Percentiles rank a stretch among this genome's conserved stretches.
Conservation (phyloP, 2,113 vertebrate genomes). For the Dicerorhinus sumatrensis region DNA sequence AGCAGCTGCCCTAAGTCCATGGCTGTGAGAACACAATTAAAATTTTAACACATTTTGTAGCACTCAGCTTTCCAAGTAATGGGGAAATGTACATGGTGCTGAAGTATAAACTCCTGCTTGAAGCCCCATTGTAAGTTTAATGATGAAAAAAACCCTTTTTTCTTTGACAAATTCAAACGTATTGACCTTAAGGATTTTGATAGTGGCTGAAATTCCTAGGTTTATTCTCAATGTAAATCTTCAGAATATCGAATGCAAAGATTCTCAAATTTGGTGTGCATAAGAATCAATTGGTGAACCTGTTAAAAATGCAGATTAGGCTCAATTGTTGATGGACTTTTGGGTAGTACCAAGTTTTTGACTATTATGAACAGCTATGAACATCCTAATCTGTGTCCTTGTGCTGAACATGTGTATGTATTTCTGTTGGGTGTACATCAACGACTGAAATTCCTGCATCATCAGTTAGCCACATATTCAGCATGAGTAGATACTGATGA, state of each 20-base stretch:
- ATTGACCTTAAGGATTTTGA: not conserved
- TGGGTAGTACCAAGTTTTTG: not conserved
- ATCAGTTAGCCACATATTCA: not conserved
- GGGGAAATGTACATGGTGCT: not conserved
- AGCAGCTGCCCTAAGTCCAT: slow-evolving; percentile 50
- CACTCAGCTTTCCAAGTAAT: slow-evolving; percentile 54
- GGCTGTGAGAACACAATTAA: slow-evolving; percentile 64
- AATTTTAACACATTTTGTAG: slow-evolving; percentile 58
- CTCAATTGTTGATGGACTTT: not conserved
- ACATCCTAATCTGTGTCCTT: not conserved
- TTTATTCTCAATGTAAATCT: slow-evolving; percentile 68
- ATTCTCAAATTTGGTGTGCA: not conserved
- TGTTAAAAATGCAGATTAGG: slow-evolving; percentile 13
- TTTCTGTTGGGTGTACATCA: not conserved
- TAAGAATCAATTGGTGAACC: not conserved
- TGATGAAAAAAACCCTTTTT: slow-evolving; percentile 17
- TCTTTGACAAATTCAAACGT: slow-evolving; percentile 34
- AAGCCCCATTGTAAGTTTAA: slow-evolving; percentile 4
- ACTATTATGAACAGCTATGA: not conserved
- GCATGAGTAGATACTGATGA: not conserved
- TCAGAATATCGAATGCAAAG: not conserved
- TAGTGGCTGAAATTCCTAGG: slow-evolving; percentile 55
- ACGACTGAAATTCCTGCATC: not conserved
- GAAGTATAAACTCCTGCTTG: slow-evolving; percentile 9
- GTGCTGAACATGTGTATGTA: not conserved